Evolutionary conservation across 1,140 invertebrate genomes (phyloP).

Genomic region (Pararge aegeria): DNA sequence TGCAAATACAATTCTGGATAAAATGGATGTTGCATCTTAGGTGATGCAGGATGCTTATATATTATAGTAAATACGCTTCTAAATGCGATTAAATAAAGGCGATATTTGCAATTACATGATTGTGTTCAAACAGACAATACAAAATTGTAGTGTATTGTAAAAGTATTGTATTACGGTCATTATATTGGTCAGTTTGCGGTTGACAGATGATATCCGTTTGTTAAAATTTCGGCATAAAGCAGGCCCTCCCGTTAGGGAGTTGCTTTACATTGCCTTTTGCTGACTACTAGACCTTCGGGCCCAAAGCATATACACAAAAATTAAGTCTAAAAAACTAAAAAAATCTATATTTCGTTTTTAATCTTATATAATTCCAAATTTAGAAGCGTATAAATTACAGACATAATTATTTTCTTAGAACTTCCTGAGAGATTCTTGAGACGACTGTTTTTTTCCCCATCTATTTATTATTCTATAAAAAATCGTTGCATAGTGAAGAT

Average conservation of each 20-base stretch:
- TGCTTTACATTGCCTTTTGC: neutral
- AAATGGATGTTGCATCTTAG: neutral
- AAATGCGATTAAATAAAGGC: neutral
- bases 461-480: no score
- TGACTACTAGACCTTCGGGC: no score
- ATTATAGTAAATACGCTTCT: neutral
- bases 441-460: no score
- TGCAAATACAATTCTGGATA: neutral
- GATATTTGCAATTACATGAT: neutral
- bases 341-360: no score
- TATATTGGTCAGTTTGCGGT: conserved; percentile 30
- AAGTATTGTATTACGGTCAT: conserved; percentile 25
- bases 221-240: neutral
- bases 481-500: no score
- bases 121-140: conserved; percentile 19
- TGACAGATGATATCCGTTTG: conserved; percentile 26
- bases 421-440: no score
- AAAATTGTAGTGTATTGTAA: conserved; percentile 22
- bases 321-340: no score
- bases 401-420: no score
- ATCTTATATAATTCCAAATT: no score
- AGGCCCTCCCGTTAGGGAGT: neutral
- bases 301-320: no score
- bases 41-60: no score
- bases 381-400: no score